Evolutionary conservation across 2,797 vertebrate species (phyloP).

Genomic region (Gymnocypris eckloni): DNA sequence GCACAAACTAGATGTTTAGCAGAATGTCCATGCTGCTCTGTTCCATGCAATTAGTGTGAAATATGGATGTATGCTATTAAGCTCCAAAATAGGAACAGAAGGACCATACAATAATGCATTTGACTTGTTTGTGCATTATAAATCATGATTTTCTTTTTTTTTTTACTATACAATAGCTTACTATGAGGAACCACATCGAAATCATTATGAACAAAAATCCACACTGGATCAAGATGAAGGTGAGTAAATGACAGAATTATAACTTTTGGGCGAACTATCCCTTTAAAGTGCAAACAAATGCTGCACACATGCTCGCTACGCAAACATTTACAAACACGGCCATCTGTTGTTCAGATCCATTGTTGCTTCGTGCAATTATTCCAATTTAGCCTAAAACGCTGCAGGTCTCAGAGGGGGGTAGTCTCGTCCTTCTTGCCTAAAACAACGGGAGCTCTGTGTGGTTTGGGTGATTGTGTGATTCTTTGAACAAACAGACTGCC

Average conservation of each 20-base stretch:
- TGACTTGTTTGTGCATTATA: background rate
- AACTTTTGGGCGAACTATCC: background rate
- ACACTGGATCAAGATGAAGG: background rate
- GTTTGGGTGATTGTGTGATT: background rate
- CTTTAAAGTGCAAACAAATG: conserved; percentile 35
- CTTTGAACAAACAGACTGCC: conserved; percentile 20
- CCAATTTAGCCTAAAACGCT: conserved; percentile 1
- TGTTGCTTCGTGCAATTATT: conserved; percentile 40
- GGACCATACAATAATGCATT: background rate
- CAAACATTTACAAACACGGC: conserved; percentile 33
- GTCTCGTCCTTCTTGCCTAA: conserved; percentile 16
- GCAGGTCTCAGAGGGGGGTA: conserved; percentile 18
- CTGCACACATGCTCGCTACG: background rate
- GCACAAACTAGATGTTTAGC: background rate
- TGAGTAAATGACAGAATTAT: conserved; percentile 7
- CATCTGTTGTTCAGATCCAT: conserved; percentile 36
- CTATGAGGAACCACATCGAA: background rate
- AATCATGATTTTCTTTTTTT: background rate
- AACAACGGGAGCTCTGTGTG: background rate
- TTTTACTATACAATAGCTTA: background rate
- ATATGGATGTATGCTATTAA: background rate
- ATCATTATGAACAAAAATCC: background rate
- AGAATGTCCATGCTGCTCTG: background rate
- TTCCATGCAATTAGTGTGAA: background rate
- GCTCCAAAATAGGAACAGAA: background rate